Base-by-base conservation (phyloP, 2,888 invertebrate genomes). In the Drosophila prostipennis region DNA sequence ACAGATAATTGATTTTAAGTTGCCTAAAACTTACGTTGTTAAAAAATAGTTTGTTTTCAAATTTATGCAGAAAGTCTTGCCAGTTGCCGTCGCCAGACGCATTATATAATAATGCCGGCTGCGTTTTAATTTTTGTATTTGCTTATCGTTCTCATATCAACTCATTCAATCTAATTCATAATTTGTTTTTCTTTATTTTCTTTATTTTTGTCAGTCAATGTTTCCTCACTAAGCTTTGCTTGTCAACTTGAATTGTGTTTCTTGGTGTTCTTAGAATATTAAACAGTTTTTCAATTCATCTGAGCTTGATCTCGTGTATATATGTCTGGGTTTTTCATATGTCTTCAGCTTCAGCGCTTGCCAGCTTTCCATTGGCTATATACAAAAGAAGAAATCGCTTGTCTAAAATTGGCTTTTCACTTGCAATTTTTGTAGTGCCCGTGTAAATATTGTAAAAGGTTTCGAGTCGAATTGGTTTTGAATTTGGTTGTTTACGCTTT, bases 141-240 rank as follows among this genome's bases (percentile, higher is more conserved):
- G 69, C 64, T 57, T 48, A 65, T 61, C 51, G 37, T 63, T 76
- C 69, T 58, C 71, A 72, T 67, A 49, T 71, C 70, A 58, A 59
- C 52, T 65, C 54, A 64, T 60, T 60, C 65, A 19, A 70, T 72
- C 74, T 73, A 74, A 53, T 72, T 74, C 48, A 52, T 54, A 61
- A 69, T 77, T 74, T 59, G 36, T 77, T 61, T 29, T 72, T 72
- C 23, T 63, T 32, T 63, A 45, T 65, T 46, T 65, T n/a, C 51
- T 68, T 52, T 68, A 56, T 65, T 37, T 74, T 74, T 72, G 64
- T 86, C 85, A 86, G 85, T 86, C 85, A 86, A 84, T 85, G 77
- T 87, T 86, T 74, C 82, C 67, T 82, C 76, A 74, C 81, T 77
- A 86, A 86, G 85, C 85, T 86, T 87, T 87, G 85, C 85, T 87